These are phyloP conservation scores for Polypedilum pembai DNA, from an alignment of 1,140 invertebrate species.

Conservation along the genomic window DNA sequence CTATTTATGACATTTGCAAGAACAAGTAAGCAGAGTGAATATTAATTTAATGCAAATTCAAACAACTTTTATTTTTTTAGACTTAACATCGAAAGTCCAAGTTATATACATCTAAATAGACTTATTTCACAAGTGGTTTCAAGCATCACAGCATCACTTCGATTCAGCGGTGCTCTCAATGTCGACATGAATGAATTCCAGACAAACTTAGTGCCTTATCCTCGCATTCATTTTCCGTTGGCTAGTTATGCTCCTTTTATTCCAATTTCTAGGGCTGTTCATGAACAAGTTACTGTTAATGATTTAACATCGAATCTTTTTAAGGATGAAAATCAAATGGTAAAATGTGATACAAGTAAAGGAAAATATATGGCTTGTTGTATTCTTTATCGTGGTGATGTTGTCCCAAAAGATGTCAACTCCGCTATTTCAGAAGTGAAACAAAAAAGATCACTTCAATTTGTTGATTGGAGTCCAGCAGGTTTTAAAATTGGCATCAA, in stretches of 20 bases:
- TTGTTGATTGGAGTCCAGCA: constrained; percentile 60
- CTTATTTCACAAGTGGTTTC: constrained; percentile 66
- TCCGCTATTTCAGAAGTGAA: constrained; percentile 70
- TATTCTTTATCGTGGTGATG: constrained; percentile 59
- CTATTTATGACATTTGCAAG: constrained; percentile 67
- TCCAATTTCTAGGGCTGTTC: constrained; percentile 52
- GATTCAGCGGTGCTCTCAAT: constrained; percentile 70
- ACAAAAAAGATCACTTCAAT: constrained; percentile 54
- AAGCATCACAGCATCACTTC: constrained; percentile 65
- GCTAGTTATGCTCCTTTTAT: constrained; percentile 59
- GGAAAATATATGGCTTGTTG: constrained; percentile 70
- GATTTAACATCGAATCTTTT: constrained; percentile 63
- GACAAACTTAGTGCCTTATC: constrained; percentile 60
- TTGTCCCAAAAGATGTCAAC: constrained; percentile 53
- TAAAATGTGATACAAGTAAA: constrained; percentile 57
- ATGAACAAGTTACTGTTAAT: constrained; percentile 55
- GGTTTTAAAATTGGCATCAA: constrained; percentile 58
- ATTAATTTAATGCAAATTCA: constrained; percentile 54
- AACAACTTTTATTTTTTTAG: constrained; percentile 67
- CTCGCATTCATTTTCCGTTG: constrained; percentile 62
- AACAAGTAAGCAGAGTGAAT: constrained; percentile 47
- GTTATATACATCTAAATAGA: constrained; percentile 57
- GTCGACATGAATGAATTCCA: constrained; percentile 79
- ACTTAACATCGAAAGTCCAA: constrained; percentile 56
- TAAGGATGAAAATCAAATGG: constrained; percentile 60